Percentiles rank a stretch among this genome's conserved stretches.
phyloP scores from a whole-genome alignment of 2,797 vertebrate species.

The Megalops cyprinoides region DNA sequence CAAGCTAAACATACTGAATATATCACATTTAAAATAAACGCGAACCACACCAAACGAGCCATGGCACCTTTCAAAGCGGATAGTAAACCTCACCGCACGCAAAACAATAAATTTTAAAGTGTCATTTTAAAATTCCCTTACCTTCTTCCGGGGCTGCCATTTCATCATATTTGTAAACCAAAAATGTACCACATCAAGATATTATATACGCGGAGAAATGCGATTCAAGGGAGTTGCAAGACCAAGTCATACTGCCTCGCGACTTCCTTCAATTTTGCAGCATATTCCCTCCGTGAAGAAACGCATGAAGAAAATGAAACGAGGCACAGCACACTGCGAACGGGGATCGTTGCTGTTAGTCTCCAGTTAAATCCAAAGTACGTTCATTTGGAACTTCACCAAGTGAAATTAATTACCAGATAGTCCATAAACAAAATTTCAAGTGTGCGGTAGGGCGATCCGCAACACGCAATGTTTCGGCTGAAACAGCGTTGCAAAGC shows the following conservation, averaged over 20 bases:
- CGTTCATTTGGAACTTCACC: conserved; percentile 26
- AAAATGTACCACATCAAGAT: conserved; percentile 75
- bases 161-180: conserved; percentile 89
- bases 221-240: conserved; percentile 58
- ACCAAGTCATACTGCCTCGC: conserved; percentile 64
- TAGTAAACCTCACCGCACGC: background rate
- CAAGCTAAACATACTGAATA: background rate
- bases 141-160: conserved; percentile 92
- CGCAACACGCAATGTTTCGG: background rate
- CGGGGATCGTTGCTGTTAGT: background rate
- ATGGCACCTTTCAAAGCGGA: too few species aligned
- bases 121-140: conserved; percentile 50
- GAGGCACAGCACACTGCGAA: conserved; percentile 3
- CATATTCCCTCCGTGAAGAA: conserved; percentile 46
- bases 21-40: background rate
- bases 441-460: background rate
- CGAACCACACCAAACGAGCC: background rate
- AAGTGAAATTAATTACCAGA: conserved; percentile 9
- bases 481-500: conserved; percentile 10
- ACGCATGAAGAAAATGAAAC: conserved; percentile 7
- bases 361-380: conserved; percentile 2
- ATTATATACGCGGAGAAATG: conserved; percentile 62
- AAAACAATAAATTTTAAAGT: background rate
- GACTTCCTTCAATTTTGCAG: conserved; percentile 56
- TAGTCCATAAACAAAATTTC: conserved; percentile 5